Base-by-base conservation (phyloP, 2,888 invertebrate genomes). In the Caradrina clavipalpis region DNA sequence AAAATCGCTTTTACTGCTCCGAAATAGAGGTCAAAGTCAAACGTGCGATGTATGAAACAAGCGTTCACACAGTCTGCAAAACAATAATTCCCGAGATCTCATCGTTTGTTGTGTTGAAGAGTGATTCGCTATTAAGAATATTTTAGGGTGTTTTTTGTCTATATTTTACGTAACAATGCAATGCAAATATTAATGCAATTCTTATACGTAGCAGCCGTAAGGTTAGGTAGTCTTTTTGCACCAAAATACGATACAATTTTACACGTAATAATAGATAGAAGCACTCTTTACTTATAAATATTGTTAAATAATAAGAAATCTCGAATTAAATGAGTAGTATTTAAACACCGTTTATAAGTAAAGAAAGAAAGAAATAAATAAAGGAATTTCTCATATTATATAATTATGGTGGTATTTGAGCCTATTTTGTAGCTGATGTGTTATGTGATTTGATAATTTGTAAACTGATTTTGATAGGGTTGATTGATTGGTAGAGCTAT, bases 181-280 rank as follows among this genome's bases (percentile, higher is more conserved):
- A 82, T 79, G 84, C 79, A 74, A 69, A 55, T 73, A 66, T 67
- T 69, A 80, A 82, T 85, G 80, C 83, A 76, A 81, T 73, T 77
- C 50, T 74, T 78, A 73, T 58, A 73, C 42, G 60, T 73, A 76
- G 70, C 65, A 69, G 45, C 58, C 68, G 66, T 58, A 73, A 62
- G 56, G 59, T 75, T 73, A 76, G 64, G 74, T 84, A 85, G 86
- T 82, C 83, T 85, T 88, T 88, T 87, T 88, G 90, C 90, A 90
- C 89, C 85, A 82, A 82, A 64, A 81, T 82, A 81, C 64, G 39
- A 67, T 70, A 78, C 26, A 55, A 49, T 58, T 59, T 57, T 69
- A 80, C 66, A 55, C 56, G 10, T 26, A 55, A 58, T 26, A 53
- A 58, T 71, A 73, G 49, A 63, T 70, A 77, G 47, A 69, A 51